Base-by-base conservation (phyloP, 2,888 invertebrate genomes). In the Patella depressa region DNA sequence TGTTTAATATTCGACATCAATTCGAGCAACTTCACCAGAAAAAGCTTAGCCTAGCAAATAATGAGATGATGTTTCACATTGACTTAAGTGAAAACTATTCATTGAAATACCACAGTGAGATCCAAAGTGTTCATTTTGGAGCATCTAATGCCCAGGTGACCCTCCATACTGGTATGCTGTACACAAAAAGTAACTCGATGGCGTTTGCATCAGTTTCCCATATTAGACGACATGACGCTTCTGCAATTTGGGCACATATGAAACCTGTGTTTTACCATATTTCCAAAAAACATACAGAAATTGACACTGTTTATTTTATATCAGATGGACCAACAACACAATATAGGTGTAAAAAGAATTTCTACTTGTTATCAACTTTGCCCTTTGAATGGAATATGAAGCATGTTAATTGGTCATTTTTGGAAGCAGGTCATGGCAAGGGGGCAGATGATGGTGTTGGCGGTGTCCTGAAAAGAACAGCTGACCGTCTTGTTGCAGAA, bases 1-100 rank as follows among this genome's bases (percentile, higher is more conserved):
- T 29, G 29, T 29, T 29, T 29, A 29, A 29, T 29, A 29, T 29
- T 29, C 29, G 29, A 29, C 29, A 29, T 29, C 29, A 29, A 29
- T 29, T 29, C 29, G 2, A 29, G 29, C 29, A 29, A 29, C 29
- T 29, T 29, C 29, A 29, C 29, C 29, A 29, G 29, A 29, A 29
- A 29, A 29, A 29, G 29, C 29, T 29, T 29, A 29, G 29, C 29
- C 29, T 29, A 29, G 29, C 2, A 29, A 29, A 29, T 29, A 29
- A 29, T 29, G 29, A 29, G 29, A 29, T 29, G 29, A 73, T 89
- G 1, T 81, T 86, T 34, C 88, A 89, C 76, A 83, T 87, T 77
- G 88, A 91, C 79, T 91, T 92, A 82, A 84, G 86, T 3, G 90
- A 91, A 85, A 92, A 91, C 77, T 91, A 86, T 83, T 79, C 75